Percentiles rank a stretch among this genome's conserved stretches.
phyloP scores from a whole-genome alignment of 2,113 vertebrate species.

The Semnornis frantzii region DNA sequence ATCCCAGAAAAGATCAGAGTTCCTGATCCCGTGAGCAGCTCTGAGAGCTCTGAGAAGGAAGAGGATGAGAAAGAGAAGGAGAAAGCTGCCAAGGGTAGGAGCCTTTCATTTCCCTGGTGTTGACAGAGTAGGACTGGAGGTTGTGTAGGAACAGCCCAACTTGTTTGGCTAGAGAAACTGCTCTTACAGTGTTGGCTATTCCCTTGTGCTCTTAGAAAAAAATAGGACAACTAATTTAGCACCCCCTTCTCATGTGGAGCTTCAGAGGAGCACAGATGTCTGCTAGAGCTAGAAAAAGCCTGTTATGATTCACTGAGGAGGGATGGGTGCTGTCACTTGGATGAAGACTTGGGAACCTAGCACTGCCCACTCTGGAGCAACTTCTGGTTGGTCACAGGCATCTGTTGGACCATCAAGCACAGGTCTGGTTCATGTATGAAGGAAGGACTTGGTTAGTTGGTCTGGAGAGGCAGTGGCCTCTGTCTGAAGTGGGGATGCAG shows the following conservation, averaged over 20 bases:
- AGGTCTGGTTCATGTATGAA: not conserved
- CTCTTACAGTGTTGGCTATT: not conserved
- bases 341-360: not conserved
- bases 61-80: conserved; percentile 71
- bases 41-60: conserved; percentile 81
- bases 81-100: conserved; percentile 65
- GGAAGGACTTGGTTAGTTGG: not conserved
- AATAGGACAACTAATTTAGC: conserved; percentile 2
- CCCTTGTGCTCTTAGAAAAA: not conserved
- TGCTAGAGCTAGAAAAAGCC: not conserved
- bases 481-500: not conserved
- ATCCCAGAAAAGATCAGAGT: conserved; percentile 71
- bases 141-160: not conserved
- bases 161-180: not conserved
- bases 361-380: not conserved
- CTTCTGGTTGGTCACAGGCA: not conserved
- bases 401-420: not conserved
- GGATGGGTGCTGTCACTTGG: not conserved
- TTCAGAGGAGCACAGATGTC: conserved; percentile 22
- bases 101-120: not conserved
- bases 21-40: conserved; percentile 78
- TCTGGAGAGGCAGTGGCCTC: not conserved
- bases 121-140: not conserved
- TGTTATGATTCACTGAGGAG: not conserved
- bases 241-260: not conserved